Evolutionary conservation across 2,113 vertebrate species (phyloP), one percentile per base, ranked within the genome.

Genomic region (Bagarius yarrelli): DNA sequence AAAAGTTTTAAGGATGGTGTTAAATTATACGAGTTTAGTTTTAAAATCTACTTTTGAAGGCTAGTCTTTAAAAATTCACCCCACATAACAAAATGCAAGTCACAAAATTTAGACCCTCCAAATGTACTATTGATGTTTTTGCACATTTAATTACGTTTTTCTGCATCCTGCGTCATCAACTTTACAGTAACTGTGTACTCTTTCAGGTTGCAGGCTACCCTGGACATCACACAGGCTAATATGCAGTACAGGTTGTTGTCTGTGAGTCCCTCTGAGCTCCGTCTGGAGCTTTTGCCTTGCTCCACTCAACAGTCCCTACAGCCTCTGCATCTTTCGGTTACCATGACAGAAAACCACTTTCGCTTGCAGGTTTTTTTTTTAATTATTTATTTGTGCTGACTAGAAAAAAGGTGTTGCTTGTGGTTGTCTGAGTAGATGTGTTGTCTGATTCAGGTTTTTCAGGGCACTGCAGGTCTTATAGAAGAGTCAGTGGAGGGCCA

Each of bases 211-310:
- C 90, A 89, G 86, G 57, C 6, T 2, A 61, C 50, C 4, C 8
- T 90, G 19, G 80, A 67, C 0, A 56, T 77, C 1, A 70, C 30
- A 0, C 86, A 91, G 77, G 73, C 72, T 0, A 36, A 85, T 16
- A 88, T 89, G 79, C 87, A 91, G 80, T 84, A 87, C 79, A 87
- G 72, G 47, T 72, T 93, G 81, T 76, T 91, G 19, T 82, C 87
- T 14, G 53, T 89, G 77, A 87, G 52, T 78, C 87, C 86, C 19
- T 89, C 88, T 23, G 85, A 92, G 87, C 81, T 93, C 21, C 76
- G 73, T 21, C 50, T 94, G 57, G 91, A 91, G 83, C 84, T 93
- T 67, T 85, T 86, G 66, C 90, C 91, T 55, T 75, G 47, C 5
- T 50, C 86, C 72, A 80, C 44, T 30, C 34, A 78, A 30, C 70